Evolutionary conservation across 2,888 invertebrate species (phyloP).

Genomic region (Macropis europaea): DNA sequence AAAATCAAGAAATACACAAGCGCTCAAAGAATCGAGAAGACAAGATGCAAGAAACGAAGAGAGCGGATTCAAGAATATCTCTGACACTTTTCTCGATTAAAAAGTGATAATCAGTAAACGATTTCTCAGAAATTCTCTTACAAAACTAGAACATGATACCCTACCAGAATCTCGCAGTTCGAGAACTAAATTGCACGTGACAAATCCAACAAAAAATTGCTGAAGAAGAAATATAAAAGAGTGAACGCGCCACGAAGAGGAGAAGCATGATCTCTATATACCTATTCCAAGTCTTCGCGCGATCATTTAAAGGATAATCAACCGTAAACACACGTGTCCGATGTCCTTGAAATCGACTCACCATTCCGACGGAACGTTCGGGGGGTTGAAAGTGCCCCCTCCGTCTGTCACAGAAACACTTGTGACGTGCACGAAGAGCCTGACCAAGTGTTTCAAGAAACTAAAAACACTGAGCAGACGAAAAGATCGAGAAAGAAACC

Average conservation of each 20-base stretch:
- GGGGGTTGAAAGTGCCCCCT: conserved; percentile 58
- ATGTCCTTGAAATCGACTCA: conserved; percentile 52
- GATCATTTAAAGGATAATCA: conserved; percentile 30
- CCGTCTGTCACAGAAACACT: conserved; percentile 33
- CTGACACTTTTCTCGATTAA: too few species aligned
- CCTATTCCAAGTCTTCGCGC: not conserved
- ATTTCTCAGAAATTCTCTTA: not conserved
- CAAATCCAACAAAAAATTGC: not conserved
- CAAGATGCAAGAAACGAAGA: not conserved
- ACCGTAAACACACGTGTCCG: conserved; percentile 16
- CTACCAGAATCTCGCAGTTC: not conserved
- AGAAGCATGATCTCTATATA: too few species aligned
- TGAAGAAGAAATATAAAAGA: not conserved
- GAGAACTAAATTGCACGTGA: not conserved
- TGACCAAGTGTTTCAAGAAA: not conserved
- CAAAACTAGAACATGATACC: not conserved
- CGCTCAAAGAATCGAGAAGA: not conserved
- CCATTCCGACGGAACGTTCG: conserved; percentile 13
- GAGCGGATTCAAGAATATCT: not conserved
- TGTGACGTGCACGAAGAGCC: not conserved
- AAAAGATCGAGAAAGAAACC: not conserved
- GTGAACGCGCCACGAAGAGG: too few species aligned
- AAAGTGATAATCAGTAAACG: not conserved
- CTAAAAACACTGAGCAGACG: not conserved
- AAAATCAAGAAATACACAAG: not conserved